Conservation (phyloP, 2,113 vertebrate species). For the Capricornis sumatraensis region DNA sequence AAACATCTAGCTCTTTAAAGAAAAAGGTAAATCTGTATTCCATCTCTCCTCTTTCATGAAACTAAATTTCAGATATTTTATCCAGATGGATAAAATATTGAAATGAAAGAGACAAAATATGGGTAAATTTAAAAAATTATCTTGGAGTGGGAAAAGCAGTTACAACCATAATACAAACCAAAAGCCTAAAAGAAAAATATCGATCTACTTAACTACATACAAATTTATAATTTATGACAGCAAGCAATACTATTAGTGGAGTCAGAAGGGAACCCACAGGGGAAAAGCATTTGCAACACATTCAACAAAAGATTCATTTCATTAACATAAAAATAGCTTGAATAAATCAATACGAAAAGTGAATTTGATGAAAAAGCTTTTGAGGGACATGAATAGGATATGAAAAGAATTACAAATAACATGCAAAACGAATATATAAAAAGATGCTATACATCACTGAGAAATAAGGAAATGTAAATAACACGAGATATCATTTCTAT, state of each 20-base stretch:
- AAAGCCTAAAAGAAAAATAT: slow-evolving; percentile 7
- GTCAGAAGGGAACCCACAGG: not conserved
- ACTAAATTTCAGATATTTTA: not conserved
- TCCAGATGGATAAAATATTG: not conserved
- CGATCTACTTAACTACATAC: not conserved
- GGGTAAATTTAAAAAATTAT: not conserved
- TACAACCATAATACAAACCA: not conserved
- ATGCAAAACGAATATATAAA: not conserved
- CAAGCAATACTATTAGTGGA: not conserved
- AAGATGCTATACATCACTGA: not conserved
- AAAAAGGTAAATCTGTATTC: not conserved
- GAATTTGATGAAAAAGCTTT: not conserved
- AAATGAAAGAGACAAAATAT: not conserved
- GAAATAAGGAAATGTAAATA: not conserved
- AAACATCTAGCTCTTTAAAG: not conserved
- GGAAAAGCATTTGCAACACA: not conserved
- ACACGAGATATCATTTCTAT: not conserved
- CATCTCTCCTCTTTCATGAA: not conserved
- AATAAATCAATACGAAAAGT: not conserved
- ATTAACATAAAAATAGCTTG: not conserved
- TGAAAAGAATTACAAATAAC: not conserved
- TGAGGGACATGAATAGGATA: not conserved
- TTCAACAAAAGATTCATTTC: not conserved
- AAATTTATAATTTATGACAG: not conserved
- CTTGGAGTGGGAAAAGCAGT: not conserved